Evolutionary conservation across 2,797 vertebrate species (phyloP).

Genomic region (Rhinophrynus dorsalis): DNA sequence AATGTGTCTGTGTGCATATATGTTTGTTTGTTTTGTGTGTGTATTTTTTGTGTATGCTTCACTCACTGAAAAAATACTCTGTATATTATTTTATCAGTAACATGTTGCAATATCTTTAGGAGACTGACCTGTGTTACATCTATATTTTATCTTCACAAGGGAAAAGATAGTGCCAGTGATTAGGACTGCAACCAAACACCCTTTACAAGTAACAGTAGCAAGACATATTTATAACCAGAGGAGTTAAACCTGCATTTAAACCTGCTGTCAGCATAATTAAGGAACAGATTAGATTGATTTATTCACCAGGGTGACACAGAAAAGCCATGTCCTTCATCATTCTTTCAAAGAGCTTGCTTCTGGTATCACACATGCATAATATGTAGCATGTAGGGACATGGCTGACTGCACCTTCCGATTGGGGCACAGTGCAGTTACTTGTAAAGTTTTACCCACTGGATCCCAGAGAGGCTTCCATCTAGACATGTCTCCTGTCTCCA

Average conservation of each 20-base stretch:
- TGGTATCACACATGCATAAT: constrained; percentile 5
- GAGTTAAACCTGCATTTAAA: constrained; percentile 2
- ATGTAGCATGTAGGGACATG: neutral
- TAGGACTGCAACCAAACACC: constrained; percentile 5
- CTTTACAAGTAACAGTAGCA: neutral
- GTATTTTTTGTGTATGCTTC: no score
- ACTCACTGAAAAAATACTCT: no score
- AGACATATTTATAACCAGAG: constrained; percentile 4
- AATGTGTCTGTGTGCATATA: no score
- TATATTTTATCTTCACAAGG: no score
- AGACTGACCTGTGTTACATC: no score
- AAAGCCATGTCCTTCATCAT: constrained; percentile 26
- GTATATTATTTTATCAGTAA: no score
- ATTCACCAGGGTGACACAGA: neutral
- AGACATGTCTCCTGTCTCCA: no score
- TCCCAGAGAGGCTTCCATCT: no score
- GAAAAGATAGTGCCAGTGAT: constrained; percentile 13
- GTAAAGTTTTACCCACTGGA: no score
- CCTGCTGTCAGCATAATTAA: constrained; percentile 21
- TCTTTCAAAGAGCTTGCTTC: constrained; percentile 3
- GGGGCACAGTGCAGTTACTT: neutral
- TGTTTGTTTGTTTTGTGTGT: no score
- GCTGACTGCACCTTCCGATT: neutral
- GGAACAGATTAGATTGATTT: constrained; percentile 38
- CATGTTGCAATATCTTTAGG: no score